Conservation (phyloP, 1,140 invertebrate genomes). For the Ostrea denselamellosa region DNA sequence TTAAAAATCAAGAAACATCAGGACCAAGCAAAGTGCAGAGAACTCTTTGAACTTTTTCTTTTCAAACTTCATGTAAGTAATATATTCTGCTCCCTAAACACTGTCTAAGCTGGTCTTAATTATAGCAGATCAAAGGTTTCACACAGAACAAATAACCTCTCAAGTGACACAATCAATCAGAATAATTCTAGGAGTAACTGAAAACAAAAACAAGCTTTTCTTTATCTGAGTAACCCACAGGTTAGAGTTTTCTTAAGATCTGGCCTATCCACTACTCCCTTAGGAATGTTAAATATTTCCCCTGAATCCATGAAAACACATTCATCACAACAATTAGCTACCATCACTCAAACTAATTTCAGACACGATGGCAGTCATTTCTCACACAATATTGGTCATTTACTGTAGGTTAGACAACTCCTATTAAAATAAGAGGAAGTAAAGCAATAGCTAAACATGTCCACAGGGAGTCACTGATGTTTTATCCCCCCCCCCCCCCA, state of each 20-base stretch:
- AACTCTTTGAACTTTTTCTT: not conserved
- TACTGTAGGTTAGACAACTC: not conserved
- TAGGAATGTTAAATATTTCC: not conserved
- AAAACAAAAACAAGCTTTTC: not conserved
- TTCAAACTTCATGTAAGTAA: not conserved
- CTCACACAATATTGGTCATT: not conserved
- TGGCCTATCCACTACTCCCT: not conserved
- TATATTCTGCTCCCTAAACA: not conserved
- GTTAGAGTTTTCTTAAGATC: slow-evolving; percentile 1
- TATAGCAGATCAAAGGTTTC: slow-evolving; percentile 16
- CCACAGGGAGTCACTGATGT: no score
- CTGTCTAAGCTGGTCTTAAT: not conserved
- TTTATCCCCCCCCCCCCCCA: no score
- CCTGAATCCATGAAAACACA: not conserved
- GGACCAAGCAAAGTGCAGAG: not conserved
- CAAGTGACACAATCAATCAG: not conserved
- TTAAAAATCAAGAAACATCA: no score
- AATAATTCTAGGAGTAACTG: not conserved
- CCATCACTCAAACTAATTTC: slow-evolving; percentile 2
- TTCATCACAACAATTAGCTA: slow-evolving; percentile 2
- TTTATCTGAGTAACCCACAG: not conserved
- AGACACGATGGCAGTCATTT: not conserved
- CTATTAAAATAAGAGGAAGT: no score
- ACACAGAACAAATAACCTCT: not conserved
- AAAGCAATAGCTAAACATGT: no score